These are phyloP conservation scores for Elysia chlorotica DNA, from an alignment of 1,140 invertebrate species.

Conservation along the genomic window DNA sequence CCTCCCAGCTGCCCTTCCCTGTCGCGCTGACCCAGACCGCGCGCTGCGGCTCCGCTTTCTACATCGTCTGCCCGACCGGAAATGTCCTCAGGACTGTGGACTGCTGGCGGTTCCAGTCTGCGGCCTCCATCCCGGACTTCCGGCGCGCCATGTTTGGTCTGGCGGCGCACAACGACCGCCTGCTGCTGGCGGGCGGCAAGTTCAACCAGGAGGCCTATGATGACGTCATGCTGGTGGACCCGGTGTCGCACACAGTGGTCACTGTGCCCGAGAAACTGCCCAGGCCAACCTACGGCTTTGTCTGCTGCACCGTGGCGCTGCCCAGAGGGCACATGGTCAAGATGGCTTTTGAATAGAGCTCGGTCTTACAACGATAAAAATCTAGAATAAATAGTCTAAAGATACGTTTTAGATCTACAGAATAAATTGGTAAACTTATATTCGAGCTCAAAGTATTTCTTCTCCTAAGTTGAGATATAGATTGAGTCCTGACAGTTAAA, in stretches of 20 bases:
- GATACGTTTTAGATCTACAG: too few species aligned
- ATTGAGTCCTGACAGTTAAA: too few species aligned
- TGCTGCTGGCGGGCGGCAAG: conserved; percentile 23
- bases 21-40: conserved; percentile 17
- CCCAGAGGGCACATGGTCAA: conserved; percentile 1
- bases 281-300: conserved; percentile 23
- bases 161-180: not conserved
- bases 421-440: too few species aligned
- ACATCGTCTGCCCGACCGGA: conserved; percentile 23
- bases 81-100: conserved; percentile 20
- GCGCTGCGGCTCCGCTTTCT: not conserved
- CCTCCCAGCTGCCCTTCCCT: conserved; percentile 21
- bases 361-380: too few species aligned
- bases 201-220: conserved; percentile 22
- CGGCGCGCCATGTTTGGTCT: conserved; percentile 24
- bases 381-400: too few species aligned
- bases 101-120: conserved; percentile 13
- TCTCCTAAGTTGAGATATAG: too few species aligned
- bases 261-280: conserved; percentile 19
- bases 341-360: not conserved
- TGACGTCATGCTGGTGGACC: conserved; percentile 25
- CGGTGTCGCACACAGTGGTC: conserved; percentile 5
- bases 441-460: too few species aligned
- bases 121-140: conserved; percentile 22
- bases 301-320: not conserved